Base-by-base conservation (phyloP, 2,797 vertebrate species). In the Limosa lapponica region DNA sequence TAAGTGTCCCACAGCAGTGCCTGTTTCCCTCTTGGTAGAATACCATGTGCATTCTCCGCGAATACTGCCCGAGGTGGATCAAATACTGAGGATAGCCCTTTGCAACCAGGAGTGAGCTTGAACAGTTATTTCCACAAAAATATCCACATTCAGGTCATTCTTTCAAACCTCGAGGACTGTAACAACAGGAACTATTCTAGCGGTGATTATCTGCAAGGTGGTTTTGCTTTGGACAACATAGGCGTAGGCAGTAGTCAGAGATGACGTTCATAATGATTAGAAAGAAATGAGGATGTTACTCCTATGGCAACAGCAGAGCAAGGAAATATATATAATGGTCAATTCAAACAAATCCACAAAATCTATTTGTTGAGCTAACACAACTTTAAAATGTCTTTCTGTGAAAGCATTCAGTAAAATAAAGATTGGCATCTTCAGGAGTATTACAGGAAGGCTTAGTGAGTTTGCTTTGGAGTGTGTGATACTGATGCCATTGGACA, bases 401-500 rank as follows among this genome's bases (percentile, higher is more conserved):
- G 55, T 64, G 55, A 80, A 95, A 87, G 10, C 14, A 77, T 80
- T 82, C 32, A 67, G 55, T 41, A 55, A 82, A 88, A 85, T 46
- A 85, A 90, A 78, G 67, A 65, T 27, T 87, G 70, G 23, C 25
- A n/a, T 51, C 20, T 66, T 82, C 49, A 61, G n/a, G 48, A 96
- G 37, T 87, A 62, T 85, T 95, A 89, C 86, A 80, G 81, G 83
- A 91, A 96, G 75, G 52, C 34, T 89, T 82, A 84, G 74, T 0
- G 6, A 80, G 71, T 93, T 93, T 94, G 52, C 59, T 92, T 95
- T 92, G 89, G 64, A 94, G 37, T 41, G 28, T 78, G 37, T 71
- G 69, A 82, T 67, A 19, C 52, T 87, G 74, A 85, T 92, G 81
- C 61, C 8, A 6, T 44, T 71, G 64, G 74, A 67, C 23, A 67